Conservation (phyloP, 2,113 vertebrate genomes). For the Hippolais icterina region DNA sequence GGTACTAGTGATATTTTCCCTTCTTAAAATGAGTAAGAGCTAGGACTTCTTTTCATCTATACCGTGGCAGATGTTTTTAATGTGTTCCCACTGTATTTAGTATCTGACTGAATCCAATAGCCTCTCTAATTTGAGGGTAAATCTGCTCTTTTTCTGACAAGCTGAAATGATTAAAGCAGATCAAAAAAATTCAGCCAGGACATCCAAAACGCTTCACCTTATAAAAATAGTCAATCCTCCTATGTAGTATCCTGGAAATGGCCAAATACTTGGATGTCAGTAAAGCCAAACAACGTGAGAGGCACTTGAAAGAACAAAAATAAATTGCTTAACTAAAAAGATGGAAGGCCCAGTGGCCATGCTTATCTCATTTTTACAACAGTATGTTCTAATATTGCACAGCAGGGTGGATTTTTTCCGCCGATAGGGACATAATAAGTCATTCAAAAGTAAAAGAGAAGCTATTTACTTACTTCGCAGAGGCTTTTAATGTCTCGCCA, state of each 20-base stretch:
- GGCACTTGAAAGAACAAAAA: background rate
- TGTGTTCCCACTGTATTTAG: background rate
- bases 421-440: background rate
- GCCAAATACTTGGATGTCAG: background rate
- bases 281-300: background rate
- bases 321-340: background rate
- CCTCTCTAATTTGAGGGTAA: background rate
- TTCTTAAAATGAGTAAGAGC: background rate
- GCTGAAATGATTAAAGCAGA: background rate
- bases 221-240: background rate
- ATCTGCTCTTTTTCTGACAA: background rate
- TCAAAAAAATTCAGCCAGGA: background rate
- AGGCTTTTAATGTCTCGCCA: conserved; percentile 72
- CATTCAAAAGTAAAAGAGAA: background rate
- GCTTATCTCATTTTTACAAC: background rate
- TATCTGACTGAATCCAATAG: background rate
- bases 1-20: background rate
- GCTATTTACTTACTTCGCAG: conserved; percentile 77
- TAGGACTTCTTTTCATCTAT: background rate
- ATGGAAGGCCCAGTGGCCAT: background rate
- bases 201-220: background rate
- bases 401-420: conserved; percentile 26
- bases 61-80: background rate
- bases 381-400: background rate
- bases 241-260: background rate